These are phyloP conservation scores for Microtus ochrogaster DNA, from an alignment of 2,113 vertebrate species.

Conservation along the genomic window DNA sequence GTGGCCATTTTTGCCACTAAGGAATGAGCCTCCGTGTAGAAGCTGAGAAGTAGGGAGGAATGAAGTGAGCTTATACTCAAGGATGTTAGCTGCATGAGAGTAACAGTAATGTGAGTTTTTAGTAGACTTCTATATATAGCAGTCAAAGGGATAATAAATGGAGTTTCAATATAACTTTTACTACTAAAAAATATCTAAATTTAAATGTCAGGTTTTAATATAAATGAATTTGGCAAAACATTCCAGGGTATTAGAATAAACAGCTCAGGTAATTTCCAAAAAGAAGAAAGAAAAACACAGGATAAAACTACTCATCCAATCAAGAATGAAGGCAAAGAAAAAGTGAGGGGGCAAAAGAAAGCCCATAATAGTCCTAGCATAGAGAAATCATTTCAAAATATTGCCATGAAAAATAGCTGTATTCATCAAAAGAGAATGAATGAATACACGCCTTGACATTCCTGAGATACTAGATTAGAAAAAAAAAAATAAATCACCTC, in stretches of 20 bases:
- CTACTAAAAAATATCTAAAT: background rate
- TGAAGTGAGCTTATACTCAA: background rate
- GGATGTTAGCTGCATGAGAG: background rate
- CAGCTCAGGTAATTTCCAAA: background rate
- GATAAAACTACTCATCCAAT: slow-evolving; percentile 26
- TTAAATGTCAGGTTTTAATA: slow-evolving; percentile 25
- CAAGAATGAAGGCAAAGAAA: background rate
- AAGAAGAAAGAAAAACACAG: background rate
- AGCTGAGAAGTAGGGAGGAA: background rate
- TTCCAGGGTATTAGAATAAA: slow-evolving; percentile 2
- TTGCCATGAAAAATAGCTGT: background rate
- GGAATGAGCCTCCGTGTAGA: background rate
- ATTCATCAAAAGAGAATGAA: background rate
- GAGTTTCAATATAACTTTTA: slow-evolving; percentile 16
- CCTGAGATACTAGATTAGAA: background rate
- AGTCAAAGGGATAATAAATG: slow-evolving; percentile 2
- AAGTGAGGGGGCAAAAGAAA: background rate
- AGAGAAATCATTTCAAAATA: background rate
- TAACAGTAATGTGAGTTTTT: background rate
- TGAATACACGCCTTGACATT: background rate
- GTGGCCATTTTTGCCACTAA: background rate
- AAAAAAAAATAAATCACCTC: background rate
- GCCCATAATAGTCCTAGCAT: background rate
- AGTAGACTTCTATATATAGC: background rate
- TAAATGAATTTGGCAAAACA: slow-evolving; percentile 26